Evolutionary conservation across 1,140 invertebrate species (phyloP).

Genomic region (Meloidogyne chitwoodi): DNA sequence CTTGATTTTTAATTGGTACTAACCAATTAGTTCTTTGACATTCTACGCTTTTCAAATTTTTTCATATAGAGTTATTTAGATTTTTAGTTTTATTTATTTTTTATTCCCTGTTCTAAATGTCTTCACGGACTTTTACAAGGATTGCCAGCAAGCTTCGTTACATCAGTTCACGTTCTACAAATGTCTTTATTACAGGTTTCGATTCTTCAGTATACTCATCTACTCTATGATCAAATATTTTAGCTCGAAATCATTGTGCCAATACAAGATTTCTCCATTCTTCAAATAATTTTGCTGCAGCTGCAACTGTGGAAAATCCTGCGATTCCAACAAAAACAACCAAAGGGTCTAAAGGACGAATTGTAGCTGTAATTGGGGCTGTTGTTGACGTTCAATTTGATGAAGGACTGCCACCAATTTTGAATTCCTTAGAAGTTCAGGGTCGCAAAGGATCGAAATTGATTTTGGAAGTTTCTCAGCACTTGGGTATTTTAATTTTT

Average conservation of each 20-base stretch:
- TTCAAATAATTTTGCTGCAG: slow-evolving; percentile 5
- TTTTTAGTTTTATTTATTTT: no score
- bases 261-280: not conserved
- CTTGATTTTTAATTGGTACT: no score
- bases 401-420: slow-evolving; percentile 86
- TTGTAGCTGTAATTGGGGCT: slow-evolving; percentile 95
- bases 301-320: slow-evolving; percentile 43
- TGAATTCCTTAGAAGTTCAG: slow-evolving; percentile 91
- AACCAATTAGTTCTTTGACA: no score
- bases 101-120: not conserved
- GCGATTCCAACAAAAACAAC: slow-evolving; percentile 36
- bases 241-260: not conserved
- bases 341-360: slow-evolving; percentile 55
- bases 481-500: slow-evolving; percentile 68
- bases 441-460: slow-evolving; percentile 71
- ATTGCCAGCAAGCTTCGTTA: not conserved
- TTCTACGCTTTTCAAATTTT: no score
- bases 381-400: slow-evolving; percentile 99
- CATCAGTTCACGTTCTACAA: not conserved
- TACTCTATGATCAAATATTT: not conserved
- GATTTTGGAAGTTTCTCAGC: slow-evolving; percentile 80
- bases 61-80: no score
- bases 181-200: not conserved
- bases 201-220: not conserved
- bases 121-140: not conserved